These are phyloP conservation scores for Capitulum mitella DNA, from an alignment of 2,888 invertebrate species.

Conservation along the genomic window DNA sequence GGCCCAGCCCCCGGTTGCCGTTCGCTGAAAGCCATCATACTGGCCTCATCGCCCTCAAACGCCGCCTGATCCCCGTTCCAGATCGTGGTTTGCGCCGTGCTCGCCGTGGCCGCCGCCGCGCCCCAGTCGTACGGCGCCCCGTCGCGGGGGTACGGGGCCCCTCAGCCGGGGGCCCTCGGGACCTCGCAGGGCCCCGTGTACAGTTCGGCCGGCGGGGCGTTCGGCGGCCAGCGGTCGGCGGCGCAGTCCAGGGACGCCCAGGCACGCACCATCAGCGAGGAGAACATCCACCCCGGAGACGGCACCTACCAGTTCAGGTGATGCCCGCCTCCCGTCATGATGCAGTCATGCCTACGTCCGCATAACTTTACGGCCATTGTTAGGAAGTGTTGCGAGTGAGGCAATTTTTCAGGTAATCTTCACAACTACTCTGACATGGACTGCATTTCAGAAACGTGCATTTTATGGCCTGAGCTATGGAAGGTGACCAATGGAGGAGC, in stretches of 20 bases:
- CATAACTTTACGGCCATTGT: no score
- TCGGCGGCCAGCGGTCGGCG: background rate
- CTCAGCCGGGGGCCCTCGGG: background rate
- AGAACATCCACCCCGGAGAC: constrained; percentile 25
- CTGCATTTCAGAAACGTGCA: no score
- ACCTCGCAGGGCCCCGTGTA: background rate
- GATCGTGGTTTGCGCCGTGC: background rate
- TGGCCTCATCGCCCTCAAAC: no score
- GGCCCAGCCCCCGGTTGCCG: no score
- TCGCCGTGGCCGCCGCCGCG: background rate
- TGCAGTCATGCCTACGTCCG: no score
- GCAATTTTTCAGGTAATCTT: no score
- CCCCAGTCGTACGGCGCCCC: background rate
- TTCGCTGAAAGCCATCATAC: no score
- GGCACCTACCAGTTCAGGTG: constrained; percentile 25
- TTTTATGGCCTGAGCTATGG: no score
- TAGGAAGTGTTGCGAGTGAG: no score
- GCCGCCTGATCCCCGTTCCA: background rate
- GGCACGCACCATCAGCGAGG: constrained; percentile 22
- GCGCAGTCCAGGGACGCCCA: constrained; percentile 13
- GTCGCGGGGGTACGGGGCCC: constrained; percentile 3
- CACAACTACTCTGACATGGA: no score
- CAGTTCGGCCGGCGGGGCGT: background rate
- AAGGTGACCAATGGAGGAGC: no score
- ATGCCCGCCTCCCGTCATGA: no score